Conservation (phyloP, 2,113 vertebrate species). For the Salminus brasiliensis region DNA sequence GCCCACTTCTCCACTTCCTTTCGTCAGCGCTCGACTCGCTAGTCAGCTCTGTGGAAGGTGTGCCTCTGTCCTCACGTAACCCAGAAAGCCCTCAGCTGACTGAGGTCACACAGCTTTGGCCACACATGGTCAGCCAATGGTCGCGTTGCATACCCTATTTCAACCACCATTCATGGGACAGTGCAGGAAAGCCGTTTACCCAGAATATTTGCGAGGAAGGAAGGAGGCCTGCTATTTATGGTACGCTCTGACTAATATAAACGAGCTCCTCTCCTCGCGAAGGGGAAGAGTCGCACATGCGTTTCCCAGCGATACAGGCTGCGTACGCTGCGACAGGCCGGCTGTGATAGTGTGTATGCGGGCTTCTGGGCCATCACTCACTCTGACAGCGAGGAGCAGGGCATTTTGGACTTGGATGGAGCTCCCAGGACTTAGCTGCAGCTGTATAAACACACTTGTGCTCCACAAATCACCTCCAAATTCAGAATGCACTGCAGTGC, state of each 20-base stretch:
- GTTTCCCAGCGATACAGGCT: constrained; percentile 38
- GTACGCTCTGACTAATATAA: constrained; percentile 1
- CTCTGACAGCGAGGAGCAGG: background rate
- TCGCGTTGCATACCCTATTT: background rate
- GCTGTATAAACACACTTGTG: constrained; percentile 47
- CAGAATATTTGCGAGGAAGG: constrained; percentile 25
- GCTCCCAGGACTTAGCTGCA: constrained; percentile 23
- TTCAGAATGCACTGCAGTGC: background rate
- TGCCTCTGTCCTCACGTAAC: constrained; percentile 30
- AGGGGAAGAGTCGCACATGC: constrained; percentile 32
- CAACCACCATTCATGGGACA: constrained; percentile 10
- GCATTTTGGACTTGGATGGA: constrained; percentile 6
- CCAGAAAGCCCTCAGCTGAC: constrained; percentile 16
- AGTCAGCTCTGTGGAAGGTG: background rate
- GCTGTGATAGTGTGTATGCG: constrained; percentile 10
- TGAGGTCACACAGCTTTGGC: constrained; percentile 7
- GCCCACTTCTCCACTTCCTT: background rate
- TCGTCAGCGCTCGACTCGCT: background rate
- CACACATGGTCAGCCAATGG: background rate
- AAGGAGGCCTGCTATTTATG: constrained; percentile 38
- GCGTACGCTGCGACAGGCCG: background rate
- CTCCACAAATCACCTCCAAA: constrained; percentile 29
- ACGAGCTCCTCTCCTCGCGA: background rate
- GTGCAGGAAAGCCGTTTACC: constrained; percentile 34
- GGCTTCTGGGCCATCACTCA: constrained; percentile 33